Conservation (phyloP, 2,888 invertebrate genomes). For the Drosophila kuntzei region DNA sequence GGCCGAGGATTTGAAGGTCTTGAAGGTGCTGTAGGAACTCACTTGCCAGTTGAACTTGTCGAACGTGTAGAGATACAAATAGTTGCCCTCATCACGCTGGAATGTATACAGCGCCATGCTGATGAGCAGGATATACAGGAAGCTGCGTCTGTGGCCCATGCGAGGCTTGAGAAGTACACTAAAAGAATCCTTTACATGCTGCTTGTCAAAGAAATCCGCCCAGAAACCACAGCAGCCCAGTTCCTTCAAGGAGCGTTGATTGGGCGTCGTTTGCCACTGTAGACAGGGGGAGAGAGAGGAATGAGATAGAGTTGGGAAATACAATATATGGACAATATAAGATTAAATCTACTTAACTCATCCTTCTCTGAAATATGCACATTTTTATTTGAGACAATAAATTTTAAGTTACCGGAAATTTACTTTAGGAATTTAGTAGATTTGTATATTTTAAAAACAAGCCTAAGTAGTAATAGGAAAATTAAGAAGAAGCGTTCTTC, state of each 20-base stretch:
- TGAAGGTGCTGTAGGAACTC: constrained; percentile 89
- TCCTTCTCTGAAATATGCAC: no score
- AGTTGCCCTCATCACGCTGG: constrained; percentile 92
- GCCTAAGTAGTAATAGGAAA: no score
- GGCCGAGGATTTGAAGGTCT: constrained; percentile 90
- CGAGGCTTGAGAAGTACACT: constrained; percentile 88
- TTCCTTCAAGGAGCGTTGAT: constrained; percentile 88
- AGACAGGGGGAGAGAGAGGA: not conserved
- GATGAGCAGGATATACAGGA: constrained; percentile 89
- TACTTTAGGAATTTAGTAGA: no score
- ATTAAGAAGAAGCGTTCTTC: no score
- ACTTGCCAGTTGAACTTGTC: constrained; percentile 91
- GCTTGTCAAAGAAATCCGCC: constrained; percentile 90
- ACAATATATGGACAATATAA: no score
- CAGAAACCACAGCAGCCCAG: constrained; percentile 87
- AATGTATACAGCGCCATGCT: constrained; percentile 93
- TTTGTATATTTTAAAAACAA: no score
- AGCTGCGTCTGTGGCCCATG: constrained; percentile 87
- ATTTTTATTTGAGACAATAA: no score
- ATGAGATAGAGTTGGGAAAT: not conserved
- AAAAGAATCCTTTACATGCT: constrained; percentile 89
- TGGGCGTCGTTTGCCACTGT: constrained; percentile 89
- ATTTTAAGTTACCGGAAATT: no score
- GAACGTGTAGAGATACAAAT: constrained; percentile 91
- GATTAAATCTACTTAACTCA: no score